Conservation (phyloP, 2,797 vertebrate species). For the Macropus fuliginosus region DNA sequence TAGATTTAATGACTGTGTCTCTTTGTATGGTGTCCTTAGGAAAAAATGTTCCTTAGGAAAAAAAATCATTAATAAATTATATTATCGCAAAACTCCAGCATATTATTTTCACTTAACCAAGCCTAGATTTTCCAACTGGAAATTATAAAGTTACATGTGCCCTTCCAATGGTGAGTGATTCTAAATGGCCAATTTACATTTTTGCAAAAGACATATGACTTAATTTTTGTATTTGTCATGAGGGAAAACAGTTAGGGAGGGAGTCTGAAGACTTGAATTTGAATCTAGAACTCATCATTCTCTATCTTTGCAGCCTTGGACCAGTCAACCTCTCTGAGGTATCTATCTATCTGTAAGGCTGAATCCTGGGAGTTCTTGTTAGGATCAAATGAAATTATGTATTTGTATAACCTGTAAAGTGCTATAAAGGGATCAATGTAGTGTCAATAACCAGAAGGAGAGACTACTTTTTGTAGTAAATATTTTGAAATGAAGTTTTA, state of each 20-base stretch:
- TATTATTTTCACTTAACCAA: neutral
- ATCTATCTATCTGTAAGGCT: neutral
- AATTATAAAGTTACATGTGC: neutral
- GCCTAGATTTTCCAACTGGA: neutral
- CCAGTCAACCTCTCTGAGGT: neutral
- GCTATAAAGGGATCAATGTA: neutral
- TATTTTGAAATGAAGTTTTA: neutral
- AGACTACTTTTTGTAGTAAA: neutral
- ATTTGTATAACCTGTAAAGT: neutral
- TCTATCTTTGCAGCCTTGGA: too few relatives aligned
- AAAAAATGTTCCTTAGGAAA: accelerated
- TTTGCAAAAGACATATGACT: neutral
- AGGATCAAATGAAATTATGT: neutral
- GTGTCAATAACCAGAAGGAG: neutral
- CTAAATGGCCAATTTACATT: neutral
- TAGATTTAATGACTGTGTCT: neutral
- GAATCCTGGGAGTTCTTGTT: neutral
- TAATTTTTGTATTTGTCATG: neutral
- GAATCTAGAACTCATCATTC: neutral
- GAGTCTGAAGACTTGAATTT: neutral
- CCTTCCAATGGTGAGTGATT: neutral
- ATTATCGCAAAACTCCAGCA: accelerated
- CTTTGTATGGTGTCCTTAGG: neutral
- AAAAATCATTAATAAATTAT: accelerated
- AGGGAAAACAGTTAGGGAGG: neutral